Evolutionary conservation across 2,888 invertebrate genomes (phyloP).

Genomic region (Odontothrips loti): DNA sequence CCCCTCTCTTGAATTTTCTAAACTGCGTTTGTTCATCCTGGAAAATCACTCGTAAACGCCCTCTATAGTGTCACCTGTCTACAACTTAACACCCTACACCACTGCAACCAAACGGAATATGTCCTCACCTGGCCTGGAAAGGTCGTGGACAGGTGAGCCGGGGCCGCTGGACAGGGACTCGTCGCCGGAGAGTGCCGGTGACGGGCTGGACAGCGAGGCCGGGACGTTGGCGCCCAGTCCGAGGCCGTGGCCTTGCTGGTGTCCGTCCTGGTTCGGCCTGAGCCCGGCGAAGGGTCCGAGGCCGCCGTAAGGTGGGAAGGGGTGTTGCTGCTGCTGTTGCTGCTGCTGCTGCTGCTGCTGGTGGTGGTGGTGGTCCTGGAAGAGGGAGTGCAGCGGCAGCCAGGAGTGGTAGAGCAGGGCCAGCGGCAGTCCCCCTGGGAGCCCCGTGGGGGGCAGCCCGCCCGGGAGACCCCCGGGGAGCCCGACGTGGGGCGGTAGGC

Average conservation of each 20-base stretch:
- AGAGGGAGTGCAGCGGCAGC: slow-evolving; percentile 14
- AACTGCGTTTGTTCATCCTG: too few species aligned
- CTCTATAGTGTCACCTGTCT: too few species aligned
- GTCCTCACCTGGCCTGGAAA: background rate
- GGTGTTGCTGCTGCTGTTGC: background rate
- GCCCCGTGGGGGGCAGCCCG: background rate
- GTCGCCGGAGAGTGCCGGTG: slow-evolving; percentile 6
- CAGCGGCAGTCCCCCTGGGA: background rate
- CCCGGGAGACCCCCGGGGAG: background rate
- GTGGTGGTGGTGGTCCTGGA: background rate
- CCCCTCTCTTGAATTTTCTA: too few species aligned
- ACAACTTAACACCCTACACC: too few species aligned
- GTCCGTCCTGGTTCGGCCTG: background rate
- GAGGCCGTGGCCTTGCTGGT: background rate
- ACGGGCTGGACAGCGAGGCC: background rate
- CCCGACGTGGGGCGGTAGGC: background rate
- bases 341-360: slow-evolving; percentile 8
- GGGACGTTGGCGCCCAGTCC: background rate
- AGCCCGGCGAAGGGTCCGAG: background rate
- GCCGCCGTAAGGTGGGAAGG: background rate
- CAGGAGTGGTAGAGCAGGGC: slow-evolving; percentile 16
- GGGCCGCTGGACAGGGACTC: slow-evolving; percentile 1
- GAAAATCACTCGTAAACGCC: too few species aligned
- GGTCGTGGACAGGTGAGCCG: background rate
- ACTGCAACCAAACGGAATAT: background rate